phyloP scores from a whole-genome alignment of 2,797 vertebrate genomes.

The Clangula hyemalis region DNA sequence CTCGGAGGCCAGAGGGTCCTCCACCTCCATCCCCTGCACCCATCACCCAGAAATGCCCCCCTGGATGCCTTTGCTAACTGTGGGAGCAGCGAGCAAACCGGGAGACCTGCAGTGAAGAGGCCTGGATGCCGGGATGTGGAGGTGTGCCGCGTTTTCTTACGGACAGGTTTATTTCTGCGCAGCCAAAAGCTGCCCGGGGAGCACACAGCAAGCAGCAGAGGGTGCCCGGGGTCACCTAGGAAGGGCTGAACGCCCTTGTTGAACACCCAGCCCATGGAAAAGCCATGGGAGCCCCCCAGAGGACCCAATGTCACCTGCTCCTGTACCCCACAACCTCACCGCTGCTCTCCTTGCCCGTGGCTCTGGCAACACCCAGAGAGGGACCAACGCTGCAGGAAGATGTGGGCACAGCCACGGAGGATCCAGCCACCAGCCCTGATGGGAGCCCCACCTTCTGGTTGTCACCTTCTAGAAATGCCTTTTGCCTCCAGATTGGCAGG shows the following conservation, averaged over 20 bases:
- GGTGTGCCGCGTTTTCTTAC: not conserved
- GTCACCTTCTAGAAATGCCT: not conserved
- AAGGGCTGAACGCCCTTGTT: not conserved
- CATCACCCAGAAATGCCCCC: not conserved
- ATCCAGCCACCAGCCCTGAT: not conserved
- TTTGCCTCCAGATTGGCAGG: not conserved
- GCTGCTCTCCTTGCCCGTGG: not conserved
- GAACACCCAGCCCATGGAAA: not conserved
- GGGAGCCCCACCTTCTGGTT: not conserved
- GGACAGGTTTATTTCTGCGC: too few relatives aligned
- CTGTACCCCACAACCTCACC: not conserved
- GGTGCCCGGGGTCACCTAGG: not conserved
- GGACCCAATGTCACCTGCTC: not conserved
- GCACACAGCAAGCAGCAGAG: not conserved
- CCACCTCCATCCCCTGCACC: not conserved
- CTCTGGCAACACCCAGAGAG: not conserved
- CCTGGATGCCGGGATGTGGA: not conserved
- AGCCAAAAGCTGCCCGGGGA: not conserved
- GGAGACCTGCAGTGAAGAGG: not conserved
- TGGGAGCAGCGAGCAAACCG: not conserved
- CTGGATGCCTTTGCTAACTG: not conserved
- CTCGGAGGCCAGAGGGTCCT: not conserved
- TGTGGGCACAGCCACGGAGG: not conserved
- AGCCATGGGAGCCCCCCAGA: not conserved
- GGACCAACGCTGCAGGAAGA: fast-evolving